These are phyloP conservation scores for Tigriopus californicus DNA, from an alignment of 2,888 invertebrate species.

Conservation along the genomic window DNA sequence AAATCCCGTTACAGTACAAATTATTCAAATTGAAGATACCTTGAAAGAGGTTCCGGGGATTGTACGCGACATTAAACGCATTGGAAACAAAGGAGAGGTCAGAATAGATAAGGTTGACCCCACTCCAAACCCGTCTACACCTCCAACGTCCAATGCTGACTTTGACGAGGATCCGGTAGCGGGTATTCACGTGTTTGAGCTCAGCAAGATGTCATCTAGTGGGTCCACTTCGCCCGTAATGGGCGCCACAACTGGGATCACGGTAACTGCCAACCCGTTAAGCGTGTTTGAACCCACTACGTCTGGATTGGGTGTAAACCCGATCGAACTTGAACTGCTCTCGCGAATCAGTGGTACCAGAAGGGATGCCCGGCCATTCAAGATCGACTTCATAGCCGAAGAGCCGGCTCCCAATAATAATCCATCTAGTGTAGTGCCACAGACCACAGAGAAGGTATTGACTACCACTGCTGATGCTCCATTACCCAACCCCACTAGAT, in stretches of 20 bases:
- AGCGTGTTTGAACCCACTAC: neutral
- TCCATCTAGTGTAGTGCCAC: neutral
- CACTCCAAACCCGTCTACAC: neutral
- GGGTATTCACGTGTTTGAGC: neutral
- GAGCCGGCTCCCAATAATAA: neutral
- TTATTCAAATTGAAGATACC: no score
- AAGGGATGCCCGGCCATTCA: neutral
- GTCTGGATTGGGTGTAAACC: neutral
- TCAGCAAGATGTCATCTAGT: neutral
- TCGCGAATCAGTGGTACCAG: constrained; percentile 2
- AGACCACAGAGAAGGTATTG: neutral
- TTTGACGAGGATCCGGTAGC: no score
- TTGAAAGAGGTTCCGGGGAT: neutral
- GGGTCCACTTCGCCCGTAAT: no score
- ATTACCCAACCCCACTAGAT: neutral
- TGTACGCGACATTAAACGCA: neutral
- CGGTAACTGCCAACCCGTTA: neutral
- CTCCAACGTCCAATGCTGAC: neutral
- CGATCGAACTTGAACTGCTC: neutral
- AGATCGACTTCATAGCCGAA: neutral
- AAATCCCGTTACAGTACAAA: no score
- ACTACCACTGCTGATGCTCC: neutral
- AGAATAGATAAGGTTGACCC: no score
- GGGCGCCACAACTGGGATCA: neutral
- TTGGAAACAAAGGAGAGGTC: neutral